Base-by-base conservation (phyloP, 2,113 vertebrate genomes). In the Centrocercus urophasianus region DNA sequence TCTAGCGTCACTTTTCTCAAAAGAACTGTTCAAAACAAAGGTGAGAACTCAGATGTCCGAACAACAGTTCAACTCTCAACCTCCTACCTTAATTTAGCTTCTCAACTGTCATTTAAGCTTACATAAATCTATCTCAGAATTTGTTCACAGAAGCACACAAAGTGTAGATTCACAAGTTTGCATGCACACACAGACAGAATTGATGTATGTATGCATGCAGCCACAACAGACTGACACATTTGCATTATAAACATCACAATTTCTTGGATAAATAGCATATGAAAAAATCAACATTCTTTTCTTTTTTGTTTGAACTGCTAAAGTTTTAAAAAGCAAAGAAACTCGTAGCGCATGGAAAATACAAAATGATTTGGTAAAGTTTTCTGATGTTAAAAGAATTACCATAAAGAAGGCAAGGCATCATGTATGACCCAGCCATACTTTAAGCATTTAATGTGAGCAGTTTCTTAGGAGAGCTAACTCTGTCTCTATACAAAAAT, bases 201-300 rank as follows among this genome's bases (percentile, higher is more conserved):
- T 73, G 36, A 21, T 77, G 1, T 2, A 21, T 77, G 1, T 2
- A 17, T 12, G 6, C 11, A 27, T 30, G 10, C 0, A 0, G 56
- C 32, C 71, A 52, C 38, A 63, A 38, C 30, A 78, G 19, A 42
- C 42, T 30, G 17, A 50, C 52, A 57, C 4, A 47, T 22, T 40
- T 54, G 48, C 47, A 83, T 42, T 54, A 52, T 50, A 69, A 43
- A 21, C 25, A 60, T 50, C 13, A 80, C 10, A 6, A 28, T 20
- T 84, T 77, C 16, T 64, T 59, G 22, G 13, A 30, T n/a, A 78
- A 60, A 54, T 20, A 90, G 9, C 59, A 75, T 11, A 64, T 13
- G 6, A 67, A 87, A 83, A 83, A 78, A 66, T 11, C 17, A 34
- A n/a, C 6, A 45, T 14, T 60, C 12, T 56, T 22, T 19, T 34